Conservation (phyloP, 1,140 invertebrate species). For the Lepidurus arcticus region DNA sequence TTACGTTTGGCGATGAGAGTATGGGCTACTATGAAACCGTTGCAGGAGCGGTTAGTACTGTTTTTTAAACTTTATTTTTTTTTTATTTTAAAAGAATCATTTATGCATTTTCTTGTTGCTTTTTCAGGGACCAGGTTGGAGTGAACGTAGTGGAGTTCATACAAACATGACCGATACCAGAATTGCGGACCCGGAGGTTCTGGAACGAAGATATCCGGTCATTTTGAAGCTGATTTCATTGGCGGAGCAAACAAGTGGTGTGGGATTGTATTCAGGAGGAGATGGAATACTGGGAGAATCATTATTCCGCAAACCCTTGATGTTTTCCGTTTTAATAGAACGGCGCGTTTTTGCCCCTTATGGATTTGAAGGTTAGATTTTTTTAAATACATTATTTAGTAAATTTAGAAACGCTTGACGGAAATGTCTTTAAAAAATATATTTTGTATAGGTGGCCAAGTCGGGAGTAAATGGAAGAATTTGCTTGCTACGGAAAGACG, state of each 20-base stretch:
- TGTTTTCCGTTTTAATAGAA: conserved; percentile 89
- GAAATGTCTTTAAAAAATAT: no score
- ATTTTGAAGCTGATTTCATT: conserved; percentile 79
- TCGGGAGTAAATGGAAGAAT: conserved; percentile 72
- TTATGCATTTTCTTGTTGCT: conserved; percentile 35
- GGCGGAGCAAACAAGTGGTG: conserved; percentile 71
- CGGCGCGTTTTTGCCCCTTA: conserved; percentile 86
- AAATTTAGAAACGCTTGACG: conserved; percentile 21
- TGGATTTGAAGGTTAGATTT: conserved; percentile 67
- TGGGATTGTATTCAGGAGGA: conserved; percentile 70
- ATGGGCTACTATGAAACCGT: conserved; percentile 98
- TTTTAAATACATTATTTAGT: conserved; percentile 28
- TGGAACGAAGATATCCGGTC: conserved; percentile 91
- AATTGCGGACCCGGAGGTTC: conserved; percentile 96
- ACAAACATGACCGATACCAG: conserved; percentile 99
- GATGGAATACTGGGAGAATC: conserved; percentile 85
- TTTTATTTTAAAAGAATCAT: conserved; percentile 20
- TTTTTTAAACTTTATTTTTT: conserved; percentile 18
- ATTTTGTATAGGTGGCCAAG: conserved; percentile 59
- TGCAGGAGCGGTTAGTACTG: conserved; percentile 81
- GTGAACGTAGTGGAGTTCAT: conserved; percentile 86
- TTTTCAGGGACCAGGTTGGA: conserved; percentile 75
- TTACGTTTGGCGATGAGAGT: conserved; percentile 87
- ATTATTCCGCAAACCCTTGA: conserved; percentile 77
- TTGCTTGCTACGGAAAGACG: conserved; percentile 63